Conservation (phyloP, 2,113 vertebrate genomes). For the Gasterosteus nipponicus region DNA sequence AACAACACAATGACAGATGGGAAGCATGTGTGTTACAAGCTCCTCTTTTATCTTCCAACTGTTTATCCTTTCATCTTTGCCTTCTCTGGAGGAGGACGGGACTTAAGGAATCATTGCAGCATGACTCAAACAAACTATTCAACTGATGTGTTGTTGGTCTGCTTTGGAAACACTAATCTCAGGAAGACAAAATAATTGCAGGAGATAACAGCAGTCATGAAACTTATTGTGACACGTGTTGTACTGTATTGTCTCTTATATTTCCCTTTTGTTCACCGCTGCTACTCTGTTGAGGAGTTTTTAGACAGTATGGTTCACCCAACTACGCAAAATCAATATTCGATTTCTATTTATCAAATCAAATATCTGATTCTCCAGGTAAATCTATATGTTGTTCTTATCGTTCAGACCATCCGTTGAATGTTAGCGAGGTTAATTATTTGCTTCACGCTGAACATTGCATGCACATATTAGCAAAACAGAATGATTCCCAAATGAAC, state of each 20-base stretch:
- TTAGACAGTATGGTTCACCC: not conserved
- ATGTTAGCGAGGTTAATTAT: not conserved
- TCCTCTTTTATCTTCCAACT: constrained; percentile 46
- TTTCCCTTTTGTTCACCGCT: constrained; percentile 3
- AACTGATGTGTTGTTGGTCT: constrained; percentile 19
- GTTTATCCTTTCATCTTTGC: constrained; percentile 62
- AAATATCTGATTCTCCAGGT: not conserved
- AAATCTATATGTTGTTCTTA: not conserved
- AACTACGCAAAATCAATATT: not conserved
- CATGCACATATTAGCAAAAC: not conserved
- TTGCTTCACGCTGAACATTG: not conserved
- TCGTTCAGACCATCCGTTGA: not conserved
- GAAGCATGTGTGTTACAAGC: constrained; percentile 49
- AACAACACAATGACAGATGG: constrained; percentile 62
- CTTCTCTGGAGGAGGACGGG: constrained; percentile 26
- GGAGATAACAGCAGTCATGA: constrained; percentile 17
- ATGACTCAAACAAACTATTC: constrained; percentile 43
- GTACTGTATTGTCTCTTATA: constrained; percentile 40
- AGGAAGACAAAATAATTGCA: constrained; percentile 34
- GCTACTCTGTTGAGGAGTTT: not conserved
- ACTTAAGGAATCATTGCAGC: constrained; percentile 38
- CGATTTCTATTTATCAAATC: not conserved
- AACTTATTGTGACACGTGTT: constrained; percentile 48
- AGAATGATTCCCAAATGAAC: not conserved
- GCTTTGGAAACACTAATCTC: constrained; percentile 65